phyloP scores from a whole-genome alignment of 1,140 invertebrate species.

The Lepidostoma basale region DNA sequence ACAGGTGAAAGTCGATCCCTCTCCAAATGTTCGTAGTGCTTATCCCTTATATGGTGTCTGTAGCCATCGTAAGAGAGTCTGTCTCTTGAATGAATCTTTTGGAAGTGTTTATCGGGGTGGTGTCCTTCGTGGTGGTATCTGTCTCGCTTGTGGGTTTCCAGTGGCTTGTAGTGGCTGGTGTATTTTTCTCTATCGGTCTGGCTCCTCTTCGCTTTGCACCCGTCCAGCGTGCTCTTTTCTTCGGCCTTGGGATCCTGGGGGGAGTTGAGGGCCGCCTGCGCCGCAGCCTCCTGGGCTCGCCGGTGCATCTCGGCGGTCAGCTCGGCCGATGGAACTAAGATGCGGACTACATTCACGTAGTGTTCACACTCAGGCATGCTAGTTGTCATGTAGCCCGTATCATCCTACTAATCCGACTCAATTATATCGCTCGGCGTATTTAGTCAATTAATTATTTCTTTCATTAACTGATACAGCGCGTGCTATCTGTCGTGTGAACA shows the following conservation, averaged over 20 bases:
- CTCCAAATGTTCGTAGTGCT: neutral
- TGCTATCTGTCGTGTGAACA: too few relatives aligned
- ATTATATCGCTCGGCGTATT: too few relatives aligned
- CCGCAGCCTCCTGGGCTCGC: slow-evolving; percentile 2
- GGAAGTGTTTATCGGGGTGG: neutral
- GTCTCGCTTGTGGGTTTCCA: slow-evolving; percentile 9
- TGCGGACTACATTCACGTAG: slow-evolving; percentile 17
- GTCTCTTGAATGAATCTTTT: slow-evolving; percentile 10
- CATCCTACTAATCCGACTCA: too few relatives aligned
- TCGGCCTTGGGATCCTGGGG: neutral
- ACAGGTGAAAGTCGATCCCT: too few relatives aligned
- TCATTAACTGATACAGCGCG: too few relatives aligned
- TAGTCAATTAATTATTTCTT: too few relatives aligned
- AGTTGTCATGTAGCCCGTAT: too few relatives aligned
- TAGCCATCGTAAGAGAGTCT: neutral
- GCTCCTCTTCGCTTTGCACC: neutral
- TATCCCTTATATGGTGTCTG: neutral
- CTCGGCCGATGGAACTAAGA: slow-evolving; percentile 27
- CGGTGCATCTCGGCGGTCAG: slow-evolving; percentile 28
- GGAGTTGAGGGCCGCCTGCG: neutral
- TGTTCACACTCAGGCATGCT: slow-evolving; percentile 34
- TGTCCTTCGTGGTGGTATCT: neutral
- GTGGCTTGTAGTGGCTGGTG: neutral
- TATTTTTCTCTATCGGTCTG: neutral
- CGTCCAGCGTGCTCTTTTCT: neutral